phyloP scores from a whole-genome alignment of 2,113 vertebrate species.

The Pelecanus crispus region DNA sequence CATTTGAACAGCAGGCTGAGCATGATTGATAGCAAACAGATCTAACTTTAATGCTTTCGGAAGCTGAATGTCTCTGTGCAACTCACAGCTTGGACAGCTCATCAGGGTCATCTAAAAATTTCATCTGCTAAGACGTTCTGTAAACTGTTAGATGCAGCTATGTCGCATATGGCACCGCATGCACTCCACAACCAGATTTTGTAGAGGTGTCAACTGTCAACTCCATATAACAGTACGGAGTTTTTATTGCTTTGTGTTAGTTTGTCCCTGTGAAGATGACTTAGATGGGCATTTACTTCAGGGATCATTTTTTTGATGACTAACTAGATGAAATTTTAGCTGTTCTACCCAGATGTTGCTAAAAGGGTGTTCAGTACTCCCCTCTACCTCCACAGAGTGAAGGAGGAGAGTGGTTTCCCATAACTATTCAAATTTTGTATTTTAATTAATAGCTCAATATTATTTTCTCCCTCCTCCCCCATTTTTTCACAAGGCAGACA shows the following conservation, averaged over 20 bases:
- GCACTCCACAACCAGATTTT: background rate
- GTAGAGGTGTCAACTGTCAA: background rate
- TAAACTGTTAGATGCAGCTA: background rate
- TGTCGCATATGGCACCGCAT: background rate
- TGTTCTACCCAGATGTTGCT: background rate
- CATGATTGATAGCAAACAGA: background rate
- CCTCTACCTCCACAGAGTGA: background rate
- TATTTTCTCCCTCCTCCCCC: background rate
- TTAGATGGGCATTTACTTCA: background rate
- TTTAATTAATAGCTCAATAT: background rate
- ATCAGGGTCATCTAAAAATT: slow-evolving; percentile 19
- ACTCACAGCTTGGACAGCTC: background rate
- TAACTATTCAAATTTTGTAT: background rate
- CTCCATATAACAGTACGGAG: background rate
- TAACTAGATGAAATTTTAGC: background rate
- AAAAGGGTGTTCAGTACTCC: background rate
- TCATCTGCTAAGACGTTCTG: background rate
- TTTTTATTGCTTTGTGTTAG: background rate
- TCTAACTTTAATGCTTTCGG: background rate
- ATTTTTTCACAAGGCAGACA: background rate
- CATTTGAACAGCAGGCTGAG: background rate
- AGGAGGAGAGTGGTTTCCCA: background rate
- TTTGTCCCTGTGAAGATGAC: background rate
- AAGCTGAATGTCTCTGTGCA: background rate
- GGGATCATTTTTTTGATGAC: background rate